These are phyloP conservation scores for Limenitis camilla DNA, from an alignment of 2,888 invertebrate genomes.

Conservation along the genomic window DNA sequence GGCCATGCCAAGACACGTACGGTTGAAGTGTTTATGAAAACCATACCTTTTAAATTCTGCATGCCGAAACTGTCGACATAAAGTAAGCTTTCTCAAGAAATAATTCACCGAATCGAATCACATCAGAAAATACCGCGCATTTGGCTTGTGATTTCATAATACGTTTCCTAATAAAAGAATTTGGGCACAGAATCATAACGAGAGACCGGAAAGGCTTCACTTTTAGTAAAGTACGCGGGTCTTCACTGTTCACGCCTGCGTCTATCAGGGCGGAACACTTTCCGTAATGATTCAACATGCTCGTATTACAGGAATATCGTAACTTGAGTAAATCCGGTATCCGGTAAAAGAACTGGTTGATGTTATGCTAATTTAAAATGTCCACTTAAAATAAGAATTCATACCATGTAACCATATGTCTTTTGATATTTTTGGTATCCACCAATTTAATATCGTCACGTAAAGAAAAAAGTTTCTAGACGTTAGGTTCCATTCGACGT, in stretches of 20 bases:
- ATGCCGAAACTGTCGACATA: neutral
- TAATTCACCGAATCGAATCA: neutral
- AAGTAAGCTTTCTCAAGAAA: no score
- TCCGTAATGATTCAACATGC: slow-evolving; percentile 54
- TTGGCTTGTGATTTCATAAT: no score
- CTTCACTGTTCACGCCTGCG: slow-evolving; percentile 47
- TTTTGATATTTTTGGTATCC: no score
- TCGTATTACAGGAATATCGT: slow-evolving; percentile 54
- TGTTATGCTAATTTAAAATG: neutral
- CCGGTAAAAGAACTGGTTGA: slow-evolving; percentile 41
- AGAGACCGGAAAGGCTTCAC: slow-evolving; percentile 8
- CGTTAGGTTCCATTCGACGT: no score
- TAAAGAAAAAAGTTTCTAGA: no score
- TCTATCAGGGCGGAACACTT: slow-evolving; percentile 52
- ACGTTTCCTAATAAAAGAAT: no score
- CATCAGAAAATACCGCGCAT: neutral
- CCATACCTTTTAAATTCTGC: neutral
- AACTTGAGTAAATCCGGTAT: slow-evolving; percentile 32
- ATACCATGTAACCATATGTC: no score
- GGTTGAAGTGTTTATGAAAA: slow-evolving; percentile 6
- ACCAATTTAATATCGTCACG: no score
- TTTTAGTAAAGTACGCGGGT: slow-evolving; percentile 23
- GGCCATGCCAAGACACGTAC: slow-evolving; percentile 37
- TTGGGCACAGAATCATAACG: slow-evolving; percentile 7
- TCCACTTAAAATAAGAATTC: neutral